Conservation (phyloP, 2,888 invertebrate genomes). For the Dyspetes luteomarginatus region DNA sequence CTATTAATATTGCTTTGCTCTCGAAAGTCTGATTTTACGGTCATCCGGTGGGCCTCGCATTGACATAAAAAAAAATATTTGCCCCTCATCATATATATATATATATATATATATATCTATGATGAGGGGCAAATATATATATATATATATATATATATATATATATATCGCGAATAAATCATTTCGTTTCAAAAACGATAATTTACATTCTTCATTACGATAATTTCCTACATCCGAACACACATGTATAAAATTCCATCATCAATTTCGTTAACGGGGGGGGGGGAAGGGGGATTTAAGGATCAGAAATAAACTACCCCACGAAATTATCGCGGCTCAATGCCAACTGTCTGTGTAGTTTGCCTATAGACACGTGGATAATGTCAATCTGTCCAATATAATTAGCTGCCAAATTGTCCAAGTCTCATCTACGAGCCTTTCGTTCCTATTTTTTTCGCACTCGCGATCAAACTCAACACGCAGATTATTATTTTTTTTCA, state of each 20-base stretch:
- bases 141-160: too few relatives aligned
- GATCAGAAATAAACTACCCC: constrained; percentile 52
- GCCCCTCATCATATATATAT: too few relatives aligned
- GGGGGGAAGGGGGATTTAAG: background rate
- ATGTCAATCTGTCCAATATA: constrained; percentile 61
- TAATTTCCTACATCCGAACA: background rate
- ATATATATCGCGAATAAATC: background rate
- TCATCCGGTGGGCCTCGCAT: constrained; percentile 49
- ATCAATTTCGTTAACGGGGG: constrained; percentile 27
- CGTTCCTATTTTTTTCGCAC: background rate
- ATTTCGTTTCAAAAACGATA: background rate
- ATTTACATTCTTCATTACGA: too few relatives aligned
- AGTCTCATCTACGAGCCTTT: background rate
- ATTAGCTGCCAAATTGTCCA: constrained; percentile 58
- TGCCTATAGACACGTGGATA: constrained; percentile 61
- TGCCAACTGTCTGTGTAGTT: constrained; percentile 66
- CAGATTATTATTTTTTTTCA: background rate
- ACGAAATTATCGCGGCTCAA: constrained; percentile 51
- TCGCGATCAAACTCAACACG: background rate
- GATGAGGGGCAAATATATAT: too few relatives aligned
- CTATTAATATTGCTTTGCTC: constrained; percentile 72
- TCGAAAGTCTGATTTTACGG: constrained; percentile 45
- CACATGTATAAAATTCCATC: background rate
- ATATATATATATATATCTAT: too few relatives aligned
- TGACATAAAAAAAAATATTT: too few relatives aligned